Conservation (phyloP, 2,888 invertebrate species). For the Seira sanloemensis region DNA sequence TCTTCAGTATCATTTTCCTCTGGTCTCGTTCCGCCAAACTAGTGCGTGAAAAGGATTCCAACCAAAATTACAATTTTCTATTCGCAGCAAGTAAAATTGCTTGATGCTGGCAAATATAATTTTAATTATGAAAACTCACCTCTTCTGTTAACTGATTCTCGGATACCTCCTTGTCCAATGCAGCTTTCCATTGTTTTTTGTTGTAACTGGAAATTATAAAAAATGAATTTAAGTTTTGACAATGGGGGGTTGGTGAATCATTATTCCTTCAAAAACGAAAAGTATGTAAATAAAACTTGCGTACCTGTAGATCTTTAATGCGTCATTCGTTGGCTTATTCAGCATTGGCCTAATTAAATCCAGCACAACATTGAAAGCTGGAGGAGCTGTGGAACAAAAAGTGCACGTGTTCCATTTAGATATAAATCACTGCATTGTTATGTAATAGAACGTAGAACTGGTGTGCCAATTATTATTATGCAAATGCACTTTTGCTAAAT, state of each 20-base stretch:
- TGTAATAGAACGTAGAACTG: neutral
- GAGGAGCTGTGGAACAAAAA: conserved; percentile 26
- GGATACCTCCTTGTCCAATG: conserved; percentile 25
- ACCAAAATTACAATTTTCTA: no score
- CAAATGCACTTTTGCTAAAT: neutral
- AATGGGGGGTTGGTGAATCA: no score
- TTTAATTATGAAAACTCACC: no score
- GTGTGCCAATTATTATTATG: neutral
- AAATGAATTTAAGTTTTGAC: no score
- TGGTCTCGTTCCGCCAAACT: conserved; percentile 47
- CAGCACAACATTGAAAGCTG: conserved; percentile 25
- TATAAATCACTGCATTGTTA: no score
- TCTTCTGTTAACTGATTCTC: conserved; percentile 29
- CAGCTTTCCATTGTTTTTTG: conserved; percentile 38
- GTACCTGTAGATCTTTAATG: no score
- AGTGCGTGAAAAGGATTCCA: no score
- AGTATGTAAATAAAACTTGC: no score
- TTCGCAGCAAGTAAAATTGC: no score
- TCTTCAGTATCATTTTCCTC: conserved; percentile 22
- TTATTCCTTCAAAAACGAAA: no score
- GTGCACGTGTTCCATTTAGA: no score
- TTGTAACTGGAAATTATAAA: conserved; percentile 33
- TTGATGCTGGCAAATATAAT: no score
- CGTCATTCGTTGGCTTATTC: conserved; percentile 29
- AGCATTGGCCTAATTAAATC: conserved; percentile 38